Evolutionary conservation across 2,113 vertebrate species (phyloP).

Genomic region (Tachycineta bicolor): DNA sequence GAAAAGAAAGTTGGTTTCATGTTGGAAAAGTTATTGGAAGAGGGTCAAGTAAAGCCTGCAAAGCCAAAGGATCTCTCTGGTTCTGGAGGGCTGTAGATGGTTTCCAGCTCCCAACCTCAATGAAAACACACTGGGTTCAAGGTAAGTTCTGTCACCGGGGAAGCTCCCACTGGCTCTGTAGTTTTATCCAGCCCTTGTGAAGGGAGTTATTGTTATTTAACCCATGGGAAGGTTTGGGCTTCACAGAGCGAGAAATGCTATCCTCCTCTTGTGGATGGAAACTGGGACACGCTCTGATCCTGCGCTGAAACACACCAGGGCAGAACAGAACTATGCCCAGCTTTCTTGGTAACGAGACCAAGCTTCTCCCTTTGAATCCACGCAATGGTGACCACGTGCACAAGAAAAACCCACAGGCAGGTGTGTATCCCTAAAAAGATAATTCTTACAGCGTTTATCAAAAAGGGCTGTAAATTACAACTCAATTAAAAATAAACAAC

Average conservation of each 20-base stretch:
- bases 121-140: not conserved
- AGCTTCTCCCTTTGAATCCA: not conserved
- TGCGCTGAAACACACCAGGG: accelerated
- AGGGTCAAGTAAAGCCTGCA: not conserved
- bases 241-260: not conserved
- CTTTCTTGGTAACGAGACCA: not conserved
- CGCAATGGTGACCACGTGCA: not conserved
- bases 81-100: not conserved
- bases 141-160: not conserved
- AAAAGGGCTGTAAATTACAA: not conserved
- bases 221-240: not conserved
- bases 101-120: not conserved
- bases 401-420: not conserved
- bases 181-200: not conserved
- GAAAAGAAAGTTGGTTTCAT: not conserved
- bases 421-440: not conserved
- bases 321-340: not conserved
- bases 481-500: not conserved
- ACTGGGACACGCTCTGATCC: not conserved
- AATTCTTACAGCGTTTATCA: not conserved
- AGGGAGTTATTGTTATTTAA: not conserved
- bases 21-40: not conserved
- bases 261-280: not conserved
- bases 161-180: not conserved
- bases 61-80: not conserved